A percentile compares a stretch with the other conserved stretches of the same genome.
Conservation (phyloP, 2,113 vertebrate species). For the Rhinoderma darwinii region DNA sequence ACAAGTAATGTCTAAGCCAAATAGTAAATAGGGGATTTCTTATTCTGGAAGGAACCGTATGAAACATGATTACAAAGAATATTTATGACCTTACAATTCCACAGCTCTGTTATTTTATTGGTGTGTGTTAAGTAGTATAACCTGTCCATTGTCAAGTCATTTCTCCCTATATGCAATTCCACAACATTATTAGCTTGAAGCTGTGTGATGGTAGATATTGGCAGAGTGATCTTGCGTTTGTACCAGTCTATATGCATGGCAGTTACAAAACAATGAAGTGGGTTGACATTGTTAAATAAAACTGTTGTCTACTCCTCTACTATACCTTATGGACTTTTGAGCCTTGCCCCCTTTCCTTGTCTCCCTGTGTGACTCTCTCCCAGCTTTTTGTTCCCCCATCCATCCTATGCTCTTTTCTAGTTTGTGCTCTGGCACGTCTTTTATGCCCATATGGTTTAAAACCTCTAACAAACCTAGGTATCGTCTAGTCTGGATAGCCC, state of each 20-base stretch:
- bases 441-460: too few species aligned
- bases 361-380: too few species aligned
- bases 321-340: too few species aligned
- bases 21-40: conserved; percentile 5
- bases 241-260: too few species aligned
- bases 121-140: background rate
- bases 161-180: background rate
- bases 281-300: background rate
- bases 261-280: background rate
- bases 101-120: background rate
- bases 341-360: too few species aligned
- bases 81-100: background rate
- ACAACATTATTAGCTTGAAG: background rate
- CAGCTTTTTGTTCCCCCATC: background rate
- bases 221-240: too few species aligned
- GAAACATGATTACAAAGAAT: conserved; percentile 5
- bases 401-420: background rate
- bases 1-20: background rate
- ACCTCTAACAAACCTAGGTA: background rate
- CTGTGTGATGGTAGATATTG: background rate
- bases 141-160: background rate
- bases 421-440: background rate
- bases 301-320: too few species aligned
- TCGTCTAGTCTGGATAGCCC: background rate
- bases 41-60: background rate